Evolutionary conservation across 2,888 invertebrate species (phyloP), one percentile per base, ranked within the genome.

Genomic region (Cepaea hortensis): DNA sequence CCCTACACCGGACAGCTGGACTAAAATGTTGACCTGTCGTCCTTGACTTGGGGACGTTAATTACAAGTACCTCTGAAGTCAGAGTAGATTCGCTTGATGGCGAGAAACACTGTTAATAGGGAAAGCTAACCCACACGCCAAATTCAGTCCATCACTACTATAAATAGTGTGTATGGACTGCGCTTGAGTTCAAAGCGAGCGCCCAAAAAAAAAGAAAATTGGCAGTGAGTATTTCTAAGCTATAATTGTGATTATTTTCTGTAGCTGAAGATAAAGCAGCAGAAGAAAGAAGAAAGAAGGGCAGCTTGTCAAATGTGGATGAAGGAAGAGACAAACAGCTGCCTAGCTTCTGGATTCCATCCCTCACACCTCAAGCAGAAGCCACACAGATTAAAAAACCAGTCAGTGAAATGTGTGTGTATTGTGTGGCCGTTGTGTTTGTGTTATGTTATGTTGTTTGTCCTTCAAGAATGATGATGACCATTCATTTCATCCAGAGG

Each of bases 281-380:
- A 76, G 88, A 87, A 68, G 85, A 81, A 46, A 88, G 73, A 55
- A 84, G 35, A 0, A 84, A 81, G 61, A 48, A 35, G 6, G 75
- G n/a, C 4, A 90, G 92, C 96, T 3, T 97, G 48, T 97, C 97
- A 2, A 98, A 98, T 93, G 96, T 97, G 96, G 95, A 96, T 0
- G 96, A 96, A 91, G 97, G 96, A 0, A 96, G 96, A 92, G 96
- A 97, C 87, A 97, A 97, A 93, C 95, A 96, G 89, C 95, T 99
- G 77, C 98, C 99, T 0, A 98, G 98, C 95, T 99, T 98, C 94
- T 99, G 99, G 99, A 96, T 99, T 86, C 99, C 99, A 0, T 97
- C 97, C 0, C 96, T 98, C 94, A 97, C 98, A 15, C 98, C 98
- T 0, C 96, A 97, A 93, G 97, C 98, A 0, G 97, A 97, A 90